These are phyloP conservation scores for Phoebastria nigripes DNA, from an alignment of 2,797 vertebrate species.

Conservation along the genomic window DNA sequence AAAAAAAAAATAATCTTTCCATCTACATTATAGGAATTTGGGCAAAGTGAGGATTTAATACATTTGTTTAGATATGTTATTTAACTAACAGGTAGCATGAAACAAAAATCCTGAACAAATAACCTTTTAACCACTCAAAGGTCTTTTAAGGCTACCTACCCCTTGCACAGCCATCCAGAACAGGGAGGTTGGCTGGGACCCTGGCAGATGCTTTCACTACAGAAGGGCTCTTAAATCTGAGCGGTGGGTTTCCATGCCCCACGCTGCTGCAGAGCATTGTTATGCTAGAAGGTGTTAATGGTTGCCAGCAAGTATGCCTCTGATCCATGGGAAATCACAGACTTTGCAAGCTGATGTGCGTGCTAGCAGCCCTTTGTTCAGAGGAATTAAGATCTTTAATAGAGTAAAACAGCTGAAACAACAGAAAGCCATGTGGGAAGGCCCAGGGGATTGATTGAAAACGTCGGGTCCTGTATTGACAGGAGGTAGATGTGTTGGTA, in stretches of 20 bases:
- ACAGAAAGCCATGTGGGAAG: conserved; percentile 1
- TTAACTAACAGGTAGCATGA: not conserved
- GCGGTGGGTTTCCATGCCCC: not conserved
- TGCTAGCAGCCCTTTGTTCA: not conserved
- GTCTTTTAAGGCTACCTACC: not conserved
- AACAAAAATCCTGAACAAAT: not conserved
- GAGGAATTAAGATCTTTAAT: conserved; percentile 42
- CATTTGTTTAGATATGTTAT: not conserved
- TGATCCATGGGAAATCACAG: not conserved
- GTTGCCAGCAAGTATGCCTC: conserved; percentile 7
- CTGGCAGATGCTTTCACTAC: conserved; percentile 13
- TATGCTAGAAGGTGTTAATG: conserved; percentile 31
- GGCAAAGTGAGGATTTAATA: not conserved
- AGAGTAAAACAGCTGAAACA: conserved; percentile 36
- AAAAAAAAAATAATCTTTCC: not conserved
- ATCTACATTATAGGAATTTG: not conserved
- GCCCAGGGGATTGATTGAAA: conserved; percentile 49
- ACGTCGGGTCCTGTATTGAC: not conserved
- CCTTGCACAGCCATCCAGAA: not conserved
- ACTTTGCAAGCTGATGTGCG: not conserved
- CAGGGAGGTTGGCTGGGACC: not conserved
- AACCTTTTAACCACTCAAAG: not conserved
- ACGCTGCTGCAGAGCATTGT: not conserved
- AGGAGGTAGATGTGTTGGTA: conserved; percentile 11
- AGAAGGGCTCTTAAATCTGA: not conserved